Conservation (phyloP, 92 coral and sea anemone genomes). For the Anthopleura xanthogrammica region DNA sequence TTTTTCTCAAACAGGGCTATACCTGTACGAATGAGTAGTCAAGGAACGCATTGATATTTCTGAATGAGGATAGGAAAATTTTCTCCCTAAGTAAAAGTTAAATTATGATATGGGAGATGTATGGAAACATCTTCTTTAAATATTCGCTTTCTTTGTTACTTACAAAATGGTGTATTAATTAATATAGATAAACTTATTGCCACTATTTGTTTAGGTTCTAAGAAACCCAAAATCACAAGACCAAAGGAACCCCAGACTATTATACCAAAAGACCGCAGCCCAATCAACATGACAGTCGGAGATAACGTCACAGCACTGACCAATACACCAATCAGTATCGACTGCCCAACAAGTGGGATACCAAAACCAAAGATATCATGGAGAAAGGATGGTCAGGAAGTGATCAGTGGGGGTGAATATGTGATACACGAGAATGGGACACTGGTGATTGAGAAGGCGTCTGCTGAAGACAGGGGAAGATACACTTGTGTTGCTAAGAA, state of each 20-base stretch:
- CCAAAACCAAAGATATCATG: slow-evolving; percentile 55
- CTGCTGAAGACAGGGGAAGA: slow-evolving; percentile 12
- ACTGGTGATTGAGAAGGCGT: slow-evolving; percentile 23
- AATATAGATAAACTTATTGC: no score
- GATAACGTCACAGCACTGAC: slow-evolving; percentile 47
- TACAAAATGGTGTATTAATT: no score
- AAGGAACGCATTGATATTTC: no score
- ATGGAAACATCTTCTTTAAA: no score
- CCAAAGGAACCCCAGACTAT: slow-evolving; percentile 14
- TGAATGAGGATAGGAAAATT: no score
- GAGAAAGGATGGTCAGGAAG: slow-evolving; percentile 44
- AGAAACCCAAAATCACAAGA: slow-evolving; percentile 21
- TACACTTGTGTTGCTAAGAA: slow-evolving; percentile 56
- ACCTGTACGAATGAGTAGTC: no score
- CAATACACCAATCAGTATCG: slow-evolving; percentile 32
- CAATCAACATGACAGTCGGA: slow-evolving; percentile 9
- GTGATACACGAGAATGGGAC: slow-evolving; percentile 45
- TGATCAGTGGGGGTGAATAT: slow-evolving; percentile 19
- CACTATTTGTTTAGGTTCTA: slow-evolving; percentile 16
- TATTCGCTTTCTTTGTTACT: no score
- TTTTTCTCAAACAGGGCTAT: no score
- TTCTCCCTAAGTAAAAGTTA: no score
- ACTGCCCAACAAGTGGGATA: slow-evolving; percentile 55
- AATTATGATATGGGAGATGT: no score
- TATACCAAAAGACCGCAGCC: slow-evolving; percentile 33